Evolutionary conservation across 2,113 vertebrate species (phyloP), one percentile per base, ranked within the genome.

Genomic region (Prochilodus magdalenae): DNA sequence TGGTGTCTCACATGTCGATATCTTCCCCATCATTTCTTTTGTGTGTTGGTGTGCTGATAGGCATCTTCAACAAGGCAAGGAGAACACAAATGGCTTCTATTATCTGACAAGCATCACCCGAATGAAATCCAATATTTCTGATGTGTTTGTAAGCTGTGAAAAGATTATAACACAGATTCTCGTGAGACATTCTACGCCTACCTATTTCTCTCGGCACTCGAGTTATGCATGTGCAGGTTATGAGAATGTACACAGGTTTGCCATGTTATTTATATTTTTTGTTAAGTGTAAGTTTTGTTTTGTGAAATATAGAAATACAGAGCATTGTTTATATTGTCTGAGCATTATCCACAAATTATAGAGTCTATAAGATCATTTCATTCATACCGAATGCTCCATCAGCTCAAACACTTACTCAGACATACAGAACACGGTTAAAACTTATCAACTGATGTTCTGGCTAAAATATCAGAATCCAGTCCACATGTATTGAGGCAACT

Each of bases 1-100:
- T 15, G 73, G 63, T 77, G 49, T 77, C 70, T 80, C 30, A 13
- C 16, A 55, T 63, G 40, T 76, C 66, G 30, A 81, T 71, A 49
- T 57, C 73, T 67, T 40, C 47, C 24, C 47, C 70, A 47, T 59
- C 51, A 18, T 33, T 73, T n/a, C 40, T 80, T n/a, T 65, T 77
- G 73, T 84, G 33, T 83, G 49, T 29, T 75, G 55, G 73, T 83
- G 63, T 26, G 70, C 53, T 60, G 79, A 88, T 83, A 81, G 36
- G 26, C 4, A 83, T 83, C 83, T 81, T 40, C n/a, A 73, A 57
- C 55, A n/a, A 30, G 24, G 30, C 4, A 47, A 83, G 59, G 27
- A 74, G 67, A 57, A 77, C 36, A 60, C 59, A 81, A 74, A 78
- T 67, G 33, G 20, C 77, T 81, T 47, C 55, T 44, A 73, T 78